A percentile compares a stretch with the other conserved stretches of the same genome.
Conservation (phyloP, 2,797 vertebrate species). For the Kryptolebias ocellatus region DNA sequence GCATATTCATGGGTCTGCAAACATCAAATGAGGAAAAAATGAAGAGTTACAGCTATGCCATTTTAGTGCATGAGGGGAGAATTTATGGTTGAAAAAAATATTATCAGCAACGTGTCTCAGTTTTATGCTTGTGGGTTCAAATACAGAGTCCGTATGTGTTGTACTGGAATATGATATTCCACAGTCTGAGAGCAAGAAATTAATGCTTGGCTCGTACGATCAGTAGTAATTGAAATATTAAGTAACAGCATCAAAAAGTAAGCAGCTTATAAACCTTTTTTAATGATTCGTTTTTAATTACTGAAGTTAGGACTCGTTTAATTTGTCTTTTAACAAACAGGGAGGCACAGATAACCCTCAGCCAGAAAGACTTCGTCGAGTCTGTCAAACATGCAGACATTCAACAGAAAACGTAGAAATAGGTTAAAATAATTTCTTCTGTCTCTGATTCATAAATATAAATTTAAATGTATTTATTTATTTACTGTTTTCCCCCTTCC, state of each 20-base stretch:
- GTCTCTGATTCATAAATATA: too few species aligned
- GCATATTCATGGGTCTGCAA: background rate
- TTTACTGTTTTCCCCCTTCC: too few species aligned
- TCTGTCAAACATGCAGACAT: background rate
- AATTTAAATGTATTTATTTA: too few species aligned
- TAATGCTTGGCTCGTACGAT: too few species aligned
- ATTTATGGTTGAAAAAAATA: too few species aligned
- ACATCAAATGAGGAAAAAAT: conserved; percentile 1
- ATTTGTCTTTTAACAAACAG: background rate
- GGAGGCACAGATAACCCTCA: too few species aligned
- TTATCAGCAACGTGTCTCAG: background rate
- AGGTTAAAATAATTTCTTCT: background rate
- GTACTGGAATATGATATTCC: too few species aligned
- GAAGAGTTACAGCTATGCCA: too few species aligned
- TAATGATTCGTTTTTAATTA: background rate
- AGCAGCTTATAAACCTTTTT: background rate
- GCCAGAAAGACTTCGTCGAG: background rate
- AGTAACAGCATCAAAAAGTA: too few species aligned
- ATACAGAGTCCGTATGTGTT: background rate
- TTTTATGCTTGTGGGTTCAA: background rate
- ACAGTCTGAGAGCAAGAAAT: too few species aligned
- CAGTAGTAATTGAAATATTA: too few species aligned
- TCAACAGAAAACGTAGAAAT: background rate
- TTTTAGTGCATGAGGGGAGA: too few species aligned
- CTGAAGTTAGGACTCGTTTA: background rate